Conservation (phyloP, 2,797 vertebrate genomes). For the Lagorchestes hirsutus region DNA sequence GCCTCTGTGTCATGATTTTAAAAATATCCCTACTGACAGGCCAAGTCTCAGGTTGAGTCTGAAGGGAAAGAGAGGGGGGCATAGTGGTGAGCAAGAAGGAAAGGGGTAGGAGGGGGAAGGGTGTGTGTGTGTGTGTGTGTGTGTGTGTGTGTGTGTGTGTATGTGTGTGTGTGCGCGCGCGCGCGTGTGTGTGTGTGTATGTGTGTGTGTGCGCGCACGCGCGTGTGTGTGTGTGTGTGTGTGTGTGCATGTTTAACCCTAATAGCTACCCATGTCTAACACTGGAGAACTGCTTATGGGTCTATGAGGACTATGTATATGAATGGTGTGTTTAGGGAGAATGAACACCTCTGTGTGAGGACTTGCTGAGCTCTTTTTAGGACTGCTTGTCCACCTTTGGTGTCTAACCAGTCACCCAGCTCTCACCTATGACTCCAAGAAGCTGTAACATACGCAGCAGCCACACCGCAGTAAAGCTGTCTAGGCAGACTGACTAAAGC, state of each 20-base stretch:
- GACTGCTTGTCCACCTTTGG: not conserved
- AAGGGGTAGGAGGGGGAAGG: not conserved
- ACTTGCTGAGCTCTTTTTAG: not conserved
- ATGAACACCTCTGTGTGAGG: not conserved
- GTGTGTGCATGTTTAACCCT: not conserved
- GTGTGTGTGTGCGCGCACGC: no score
- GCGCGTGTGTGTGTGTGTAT: not conserved
- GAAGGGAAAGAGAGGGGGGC: conserved; percentile 40
- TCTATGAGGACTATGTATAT: not conserved
- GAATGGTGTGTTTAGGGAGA: not conserved
- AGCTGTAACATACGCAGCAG: not conserved
- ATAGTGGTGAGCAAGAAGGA: not conserved
- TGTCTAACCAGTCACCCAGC: no score
- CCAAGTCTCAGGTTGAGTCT: conserved; percentile 76
- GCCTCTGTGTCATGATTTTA: conserved; percentile 85
- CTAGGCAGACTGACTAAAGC: not conserved
- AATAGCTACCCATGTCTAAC: not conserved
- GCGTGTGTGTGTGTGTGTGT: not conserved
- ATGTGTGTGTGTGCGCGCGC: not conserved
- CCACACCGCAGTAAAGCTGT: not conserved
- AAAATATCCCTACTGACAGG: conserved; percentile 81
- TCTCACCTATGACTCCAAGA: not conserved
- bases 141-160: not conserved
- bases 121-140: not conserved
- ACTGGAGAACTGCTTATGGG: not conserved